Evolutionary conservation across 1,140 invertebrate species (phyloP), one percentile per base, ranked within the genome.

Genomic region (Phymastichus coffea): DNA sequence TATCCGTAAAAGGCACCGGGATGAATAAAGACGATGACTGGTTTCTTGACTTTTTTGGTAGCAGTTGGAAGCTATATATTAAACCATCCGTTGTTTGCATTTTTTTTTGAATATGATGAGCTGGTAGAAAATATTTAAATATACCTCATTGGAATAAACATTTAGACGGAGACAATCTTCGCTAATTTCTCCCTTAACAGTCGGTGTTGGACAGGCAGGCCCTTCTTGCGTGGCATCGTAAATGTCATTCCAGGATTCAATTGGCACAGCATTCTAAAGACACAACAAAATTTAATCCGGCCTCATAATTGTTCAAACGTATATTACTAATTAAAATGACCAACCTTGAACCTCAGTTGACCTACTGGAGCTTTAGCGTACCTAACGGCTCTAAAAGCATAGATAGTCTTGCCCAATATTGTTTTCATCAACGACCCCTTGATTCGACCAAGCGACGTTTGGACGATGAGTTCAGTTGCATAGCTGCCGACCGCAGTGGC

Each of bases 281-380:
- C n/a, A n/a, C n/a, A n/a, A n/a, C n/a, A n/a, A n/a, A n/a, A n/a
- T n/a, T n/a, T n/a, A n/a, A n/a, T n/a, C n/a, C n/a, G n/a, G n/a
- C n/a, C n/a, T n/a, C n/a, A n/a, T n/a, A n/a, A n/a, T n/a, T n/a
- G n/a, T n/a, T n/a, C n/a, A n/a, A n/a, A n/a, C n/a, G n/a, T n/a
- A n/a, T n/a, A n/a, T n/a, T n/a, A n/a, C n/a, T n/a, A 51, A 51
- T 37, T 3, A 51, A 37, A 48, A 4, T 46, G 12, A 4, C 0
- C 70, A 69, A 85, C 84, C 75, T 84, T 73, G 57, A 88, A 88
- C 41, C 86, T 77, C 4, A 81, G 69, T 38, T 82, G 73, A 12
- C 84, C 83, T 2, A 82, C 65, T 0, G 86, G 85, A 6, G 87
- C 75, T 66, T 86, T 81, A 1, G 83, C 87, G 63, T 87, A 35